phyloP scores from a whole-genome alignment of 2,113 vertebrate species.

The Gopherus flavomarginatus region DNA sequence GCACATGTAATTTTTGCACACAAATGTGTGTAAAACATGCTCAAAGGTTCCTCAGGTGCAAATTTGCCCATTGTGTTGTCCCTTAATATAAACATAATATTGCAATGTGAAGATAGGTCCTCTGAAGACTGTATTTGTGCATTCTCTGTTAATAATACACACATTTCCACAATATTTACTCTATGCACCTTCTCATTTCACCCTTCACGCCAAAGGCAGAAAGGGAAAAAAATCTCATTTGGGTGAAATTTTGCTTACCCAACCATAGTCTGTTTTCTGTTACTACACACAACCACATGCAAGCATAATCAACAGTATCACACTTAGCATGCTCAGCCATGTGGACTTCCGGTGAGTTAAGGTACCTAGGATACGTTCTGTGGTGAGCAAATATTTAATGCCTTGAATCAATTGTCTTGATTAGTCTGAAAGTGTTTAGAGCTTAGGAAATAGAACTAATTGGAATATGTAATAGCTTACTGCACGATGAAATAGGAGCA shows the following conservation, averaged over 20 bases:
- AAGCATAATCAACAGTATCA: neutral
- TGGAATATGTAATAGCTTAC: neutral
- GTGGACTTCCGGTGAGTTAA: neutral
- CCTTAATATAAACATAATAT: too few species aligned
- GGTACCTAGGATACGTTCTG: neutral
- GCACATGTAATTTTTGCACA: neutral
- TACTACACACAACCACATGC: neutral
- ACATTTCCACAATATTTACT: neutral
- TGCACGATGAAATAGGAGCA: neutral
- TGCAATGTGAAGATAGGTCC: neutral
- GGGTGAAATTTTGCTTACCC: neutral
- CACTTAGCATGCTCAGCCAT: neutral
- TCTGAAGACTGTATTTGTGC: neutral
- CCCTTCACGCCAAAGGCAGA: neutral
- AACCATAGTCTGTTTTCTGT: neutral
- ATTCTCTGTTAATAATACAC: neutral
- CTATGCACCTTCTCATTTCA: neutral
- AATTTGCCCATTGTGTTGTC: neutral
- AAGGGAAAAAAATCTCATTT: neutral
- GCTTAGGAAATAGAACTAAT: constrained; percentile 19
- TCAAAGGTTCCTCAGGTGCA: neutral
- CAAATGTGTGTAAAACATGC: neutral
- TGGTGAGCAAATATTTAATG: neutral
- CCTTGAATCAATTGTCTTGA: constrained; percentile 30
- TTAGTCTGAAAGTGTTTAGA: constrained; percentile 27